Evolutionary conservation across 2,797 vertebrate species (phyloP), one percentile per base, ranked within the genome.

Genomic region (Aulostomus chinensis): DNA sequence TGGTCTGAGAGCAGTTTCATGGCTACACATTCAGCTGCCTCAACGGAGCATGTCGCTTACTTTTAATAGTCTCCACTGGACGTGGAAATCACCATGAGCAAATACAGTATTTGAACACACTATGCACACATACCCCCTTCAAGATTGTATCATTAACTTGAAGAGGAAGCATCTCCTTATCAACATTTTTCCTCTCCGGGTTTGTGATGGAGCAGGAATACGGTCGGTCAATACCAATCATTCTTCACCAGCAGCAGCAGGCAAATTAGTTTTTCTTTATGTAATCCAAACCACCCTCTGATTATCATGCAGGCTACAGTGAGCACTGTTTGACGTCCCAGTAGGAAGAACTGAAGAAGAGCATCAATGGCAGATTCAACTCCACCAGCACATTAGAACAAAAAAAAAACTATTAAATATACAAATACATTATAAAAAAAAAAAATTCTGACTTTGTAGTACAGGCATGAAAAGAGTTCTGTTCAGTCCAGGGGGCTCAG

Each of bases 391-490:
- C 4, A 12, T 31, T 28, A 9, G 40, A 11, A 9, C 8, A 9
- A 3, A 9, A 31, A 21, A 2, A 22, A 32, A 32, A 32, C 5
- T 4, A 28, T 7, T 11, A 28, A 28, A 24, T 25, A 14, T 11
- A n/a, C 14, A 16, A 15, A 10, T 5, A 16, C n/a, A 14, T 7
- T 25, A 7, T 25, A 1, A 15, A 16, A 29, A 15, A 3, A n/a
- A 10, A 28, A 2, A 18, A n/a, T 18, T 29, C n/a, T 18, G 26
- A 11, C 26, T 42, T 29, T 17, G n/a, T 12, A 2, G 10, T 7
- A 31, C 4, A 34, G 11, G 35, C 46, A 57, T 59, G 30, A 28
- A 40, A 73, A 71, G 63, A 81, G 68, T 80, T 80, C 2, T 48
- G 46, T n/a, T 34, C 41, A 31, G 21, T 11, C 35, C 30, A 57